Percentiles rank a stretch among this genome's conserved stretches.
phyloP scores from a whole-genome alignment of 1,140 invertebrate genomes.

The Lepidotrigona ventralis region DNA sequence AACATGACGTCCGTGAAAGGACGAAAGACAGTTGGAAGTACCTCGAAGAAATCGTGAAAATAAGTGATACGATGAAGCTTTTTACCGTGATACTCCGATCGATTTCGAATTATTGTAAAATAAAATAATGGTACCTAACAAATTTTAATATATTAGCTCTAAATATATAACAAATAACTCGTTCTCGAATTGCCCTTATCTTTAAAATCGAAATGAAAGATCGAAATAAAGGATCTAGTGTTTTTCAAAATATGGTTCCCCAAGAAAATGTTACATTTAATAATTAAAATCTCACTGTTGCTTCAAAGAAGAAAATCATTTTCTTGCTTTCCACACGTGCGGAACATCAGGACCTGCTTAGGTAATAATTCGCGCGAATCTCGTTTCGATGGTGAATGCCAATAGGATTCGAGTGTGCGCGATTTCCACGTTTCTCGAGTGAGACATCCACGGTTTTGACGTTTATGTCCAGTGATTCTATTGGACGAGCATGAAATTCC shows the following conservation, averaged over 20 bases:
- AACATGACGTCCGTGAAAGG: too few relatives aligned
- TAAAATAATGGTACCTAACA: too few relatives aligned
- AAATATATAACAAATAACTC: too few relatives aligned
- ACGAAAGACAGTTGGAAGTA: too few relatives aligned
- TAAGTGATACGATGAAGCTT: too few relatives aligned
- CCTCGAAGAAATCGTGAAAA: too few relatives aligned
- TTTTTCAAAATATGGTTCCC: not conserved
- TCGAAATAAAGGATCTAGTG: not conserved
- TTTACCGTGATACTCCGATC: too few relatives aligned
- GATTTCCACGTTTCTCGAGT: not conserved
- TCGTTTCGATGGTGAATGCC: not conserved
- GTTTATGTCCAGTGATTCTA: slow-evolving; percentile 49
- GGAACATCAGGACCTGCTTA: too few relatives aligned
- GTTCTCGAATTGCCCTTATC: too few relatives aligned
- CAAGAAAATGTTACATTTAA: not conserved
- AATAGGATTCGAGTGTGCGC: not conserved
- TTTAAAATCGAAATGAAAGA: not conserved
- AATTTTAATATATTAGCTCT: too few relatives aligned
- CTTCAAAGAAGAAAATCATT: not conserved
- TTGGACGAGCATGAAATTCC: slow-evolving; percentile 40
- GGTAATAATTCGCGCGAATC: too few relatives aligned
- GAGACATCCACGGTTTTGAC: slow-evolving; percentile 23
- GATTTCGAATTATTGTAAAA: too few relatives aligned
- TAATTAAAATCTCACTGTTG: not conserved
- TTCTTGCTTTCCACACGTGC: not conserved